Conservation (phyloP, 2,797 vertebrate genomes). For the Chiroxiphia lanceolata region DNA sequence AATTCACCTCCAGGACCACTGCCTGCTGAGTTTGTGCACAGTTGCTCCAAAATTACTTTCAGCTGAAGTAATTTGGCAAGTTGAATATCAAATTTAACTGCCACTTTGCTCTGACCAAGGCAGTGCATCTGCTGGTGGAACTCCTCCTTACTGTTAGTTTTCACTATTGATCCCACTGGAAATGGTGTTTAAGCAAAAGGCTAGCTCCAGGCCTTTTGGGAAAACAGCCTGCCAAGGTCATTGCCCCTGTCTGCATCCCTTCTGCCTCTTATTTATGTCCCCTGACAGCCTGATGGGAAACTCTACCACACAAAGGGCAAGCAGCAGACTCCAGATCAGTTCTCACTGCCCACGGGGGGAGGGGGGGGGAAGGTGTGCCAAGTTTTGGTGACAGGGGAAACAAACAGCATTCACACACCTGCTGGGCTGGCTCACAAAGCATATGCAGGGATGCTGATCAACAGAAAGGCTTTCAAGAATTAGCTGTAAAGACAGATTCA, state of each 20-base stretch:
- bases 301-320: not conserved
- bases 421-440: not conserved
- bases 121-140: not conserved
- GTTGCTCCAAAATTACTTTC: not conserved
- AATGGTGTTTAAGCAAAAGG: not conserved
- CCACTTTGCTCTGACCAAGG: not conserved
- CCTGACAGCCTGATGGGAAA: not conserved
- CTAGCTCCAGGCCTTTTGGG: not conserved
- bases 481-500: not conserved
- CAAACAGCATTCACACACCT: not conserved
- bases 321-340: not conserved
- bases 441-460: not conserved
- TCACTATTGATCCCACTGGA: not conserved
- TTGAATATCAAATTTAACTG: not conserved
- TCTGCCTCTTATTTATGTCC: not conserved
- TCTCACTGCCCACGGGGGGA: accelerated
- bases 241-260: not conserved
- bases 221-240: not conserved
- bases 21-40: not conserved
- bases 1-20: not conserved
- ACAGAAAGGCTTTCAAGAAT: not conserved
- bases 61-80: not conserved
- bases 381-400: not conserved
- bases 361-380: accelerated
- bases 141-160: not conserved